Base-by-base conservation (phyloP, 2,888 invertebrate genomes). In the Rhamphomyia laevipes region DNA sequence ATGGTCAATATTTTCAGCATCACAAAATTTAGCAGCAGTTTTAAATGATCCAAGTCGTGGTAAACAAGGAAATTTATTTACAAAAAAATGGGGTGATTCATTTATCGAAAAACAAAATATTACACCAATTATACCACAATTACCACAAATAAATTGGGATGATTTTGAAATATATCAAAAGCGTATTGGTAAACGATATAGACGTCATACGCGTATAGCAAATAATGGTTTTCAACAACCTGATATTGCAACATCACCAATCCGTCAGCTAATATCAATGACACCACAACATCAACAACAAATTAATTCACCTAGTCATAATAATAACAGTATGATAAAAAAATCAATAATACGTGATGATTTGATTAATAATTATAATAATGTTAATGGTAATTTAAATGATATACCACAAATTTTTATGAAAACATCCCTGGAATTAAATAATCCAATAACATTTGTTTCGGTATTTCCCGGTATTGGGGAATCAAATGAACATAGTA, bases 61-160 rank as follows among this genome's bases (percentile, higher is more conserved):
- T 56, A 96, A 93, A 70, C 87, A 89, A 67, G 79, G 78, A 55
- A 82, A 94, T 68, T 92, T 99, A 64, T 94, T 99, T 63, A 94
- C 94, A 0, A 92, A 91, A 68, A 93, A 93, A 53, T 99, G 97
- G 97, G 97, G 99, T 42, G 95, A 95, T 61, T 77, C 81, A 51
- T 99, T 99, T 71, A 80, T 92, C 17, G 94, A 94, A 54, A 83
- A 86, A 60, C 74, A 78, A 23, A 78, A 82, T 43, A 80, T 94
- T 59, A 77, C 82, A 37, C 80, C 84, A 56, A 87, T 88, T 59
- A 87, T 88, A 59, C 81, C 84, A 1, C 82, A 86, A 66, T 72
- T 95, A 57, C 90, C 90, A 38, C 85, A 89, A 60, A 83, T 96
- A 51, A 82, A 80, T 15, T 77, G 82, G 64, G 77, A 80, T 42